Base-by-base conservation (phyloP, 2,888 invertebrate genomes). In the Lasius platythorax region DNA sequence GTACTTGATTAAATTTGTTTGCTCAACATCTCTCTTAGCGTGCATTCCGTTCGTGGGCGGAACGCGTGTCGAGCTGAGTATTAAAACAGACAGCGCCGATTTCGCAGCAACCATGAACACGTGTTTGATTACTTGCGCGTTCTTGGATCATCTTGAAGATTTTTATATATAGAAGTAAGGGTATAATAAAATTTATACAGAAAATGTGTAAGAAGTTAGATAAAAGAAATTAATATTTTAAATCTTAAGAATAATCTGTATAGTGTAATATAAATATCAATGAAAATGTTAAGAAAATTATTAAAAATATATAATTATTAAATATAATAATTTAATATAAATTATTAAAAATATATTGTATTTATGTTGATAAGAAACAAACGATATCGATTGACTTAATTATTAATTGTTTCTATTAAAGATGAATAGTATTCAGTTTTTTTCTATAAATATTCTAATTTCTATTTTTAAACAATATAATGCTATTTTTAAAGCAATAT, bases 1-100 rank as follows among this genome's bases (percentile, higher is more conserved):
- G 82, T 86, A 88, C 87, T 90, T 85, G 86, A 90, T 90, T 90
- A 87, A 89, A 91, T 89, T 88, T 88, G 87, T 86, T 89, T 85
- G 79, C 84, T 84, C 84, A 73, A 64, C 83, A 78, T 83, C 82
- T 40, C 86, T 82, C 50, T 72, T 67, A 72, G 58, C 67, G 18
- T 66, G 43, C 43, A 66, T 83, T 79, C 78, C 83, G 23, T 28
- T 66, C 61, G 23, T 37, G 56, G 23, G 37, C 46, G 23, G 46
- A 63, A 81, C 30, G 72, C 72, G 23, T 40, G 43, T 53, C n/a
- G 56, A 81, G 33, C n/a, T 5, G 61, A 3, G 37, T 81, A 73
- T 81, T 81, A 81, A 81, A 81, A 63, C 28, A 73, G 46, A 23
- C 46, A n/a, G 33, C 61, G 37, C 28, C 37, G 46, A 72, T 78